A percentile compares a stretch with the other conserved stretches of the same genome.
These are phyloP conservation scores for Carcina quercana DNA, from an alignment of 2,888 invertebrate genomes.

Conservation along the genomic window DNA sequence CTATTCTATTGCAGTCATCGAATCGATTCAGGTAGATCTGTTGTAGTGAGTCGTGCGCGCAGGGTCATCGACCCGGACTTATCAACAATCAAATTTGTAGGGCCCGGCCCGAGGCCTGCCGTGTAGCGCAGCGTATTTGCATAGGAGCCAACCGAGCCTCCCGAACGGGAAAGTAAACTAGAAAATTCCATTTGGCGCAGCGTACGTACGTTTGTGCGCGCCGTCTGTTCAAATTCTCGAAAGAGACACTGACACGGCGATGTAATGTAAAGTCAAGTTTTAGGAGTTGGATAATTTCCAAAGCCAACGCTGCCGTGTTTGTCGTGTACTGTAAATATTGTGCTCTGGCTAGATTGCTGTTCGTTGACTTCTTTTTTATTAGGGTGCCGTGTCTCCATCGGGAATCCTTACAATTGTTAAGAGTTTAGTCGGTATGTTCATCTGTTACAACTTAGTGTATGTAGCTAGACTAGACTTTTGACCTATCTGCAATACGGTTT, in stretches of 20 bases:
- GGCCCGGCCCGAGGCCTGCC: slow-evolving; percentile 26
- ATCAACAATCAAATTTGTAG: slow-evolving; percentile 57
- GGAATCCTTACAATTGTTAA: too few species aligned
- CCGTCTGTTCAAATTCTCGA: slow-evolving; percentile 25
- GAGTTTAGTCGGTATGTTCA: too few species aligned
- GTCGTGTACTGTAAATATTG: slow-evolving; percentile 42
- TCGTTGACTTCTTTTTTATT: not conserved
- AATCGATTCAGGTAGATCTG: slow-evolving; percentile 52
- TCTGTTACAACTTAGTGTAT: too few species aligned
- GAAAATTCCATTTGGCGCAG: slow-evolving; percentile 23
- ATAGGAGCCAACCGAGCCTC: slow-evolving; percentile 31
- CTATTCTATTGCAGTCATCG: slow-evolving; percentile 35
- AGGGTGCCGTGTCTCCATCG: too few species aligned
- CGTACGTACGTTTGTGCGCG: slow-evolving; percentile 24
- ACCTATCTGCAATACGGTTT: too few species aligned
- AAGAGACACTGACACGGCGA: slow-evolving; percentile 19
- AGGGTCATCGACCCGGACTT: slow-evolving; percentile 61
- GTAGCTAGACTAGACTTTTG: too few species aligned
- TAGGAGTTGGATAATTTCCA: slow-evolving; percentile 38
- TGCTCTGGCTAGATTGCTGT: slow-evolving; percentile 10
- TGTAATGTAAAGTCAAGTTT: slow-evolving; percentile 24
- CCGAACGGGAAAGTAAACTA: slow-evolving; percentile 26
- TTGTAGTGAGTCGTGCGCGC: slow-evolving; percentile 53
- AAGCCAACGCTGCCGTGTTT: slow-evolving; percentile 34
- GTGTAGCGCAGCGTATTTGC: slow-evolving; percentile 41